Conservation (phyloP, 2,797 vertebrate species). For the Erithacus rubecula region DNA sequence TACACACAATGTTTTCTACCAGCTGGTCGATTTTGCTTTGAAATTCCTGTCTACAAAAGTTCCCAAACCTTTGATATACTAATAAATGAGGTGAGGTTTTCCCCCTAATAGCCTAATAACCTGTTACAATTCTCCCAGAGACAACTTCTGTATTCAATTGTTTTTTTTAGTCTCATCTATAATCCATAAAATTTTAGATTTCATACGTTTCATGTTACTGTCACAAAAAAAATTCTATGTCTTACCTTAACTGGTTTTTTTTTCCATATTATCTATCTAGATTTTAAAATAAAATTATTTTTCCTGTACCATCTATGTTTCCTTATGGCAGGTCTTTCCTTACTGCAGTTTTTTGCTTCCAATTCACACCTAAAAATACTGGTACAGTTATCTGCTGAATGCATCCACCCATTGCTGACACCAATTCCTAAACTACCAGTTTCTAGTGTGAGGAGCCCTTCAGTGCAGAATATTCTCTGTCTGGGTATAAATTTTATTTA, state of each 20-base stretch:
- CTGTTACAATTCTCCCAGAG: neutral
- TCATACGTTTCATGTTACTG: neutral
- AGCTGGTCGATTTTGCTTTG: neutral
- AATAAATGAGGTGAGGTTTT: neutral
- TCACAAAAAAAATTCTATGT: neutral
- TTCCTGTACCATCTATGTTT: neutral
- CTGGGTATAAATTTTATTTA: neutral
- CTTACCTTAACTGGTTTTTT: neutral
- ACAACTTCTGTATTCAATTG: neutral
- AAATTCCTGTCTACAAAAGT: neutral
- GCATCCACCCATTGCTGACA: neutral
- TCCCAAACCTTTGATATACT: neutral
- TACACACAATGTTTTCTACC: neutral
- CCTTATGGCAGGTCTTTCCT: neutral
- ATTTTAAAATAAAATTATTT: neutral
- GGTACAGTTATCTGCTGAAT: neutral
- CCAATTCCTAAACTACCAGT: neutral
- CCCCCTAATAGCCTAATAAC: neutral
- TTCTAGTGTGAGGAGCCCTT: neutral
- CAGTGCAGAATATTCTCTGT: neutral
- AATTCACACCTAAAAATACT: neutral
- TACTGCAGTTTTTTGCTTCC: neutral
- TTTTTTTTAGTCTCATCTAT: neutral
- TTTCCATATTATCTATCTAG: neutral
- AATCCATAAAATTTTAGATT: neutral